Percentiles rank a stretch among this genome's conserved stretches.
These are phyloP conservation scores for Lottia gigantea DNA, from an alignment of 2,888 invertebrate species.

Conservation along the genomic window DNA sequence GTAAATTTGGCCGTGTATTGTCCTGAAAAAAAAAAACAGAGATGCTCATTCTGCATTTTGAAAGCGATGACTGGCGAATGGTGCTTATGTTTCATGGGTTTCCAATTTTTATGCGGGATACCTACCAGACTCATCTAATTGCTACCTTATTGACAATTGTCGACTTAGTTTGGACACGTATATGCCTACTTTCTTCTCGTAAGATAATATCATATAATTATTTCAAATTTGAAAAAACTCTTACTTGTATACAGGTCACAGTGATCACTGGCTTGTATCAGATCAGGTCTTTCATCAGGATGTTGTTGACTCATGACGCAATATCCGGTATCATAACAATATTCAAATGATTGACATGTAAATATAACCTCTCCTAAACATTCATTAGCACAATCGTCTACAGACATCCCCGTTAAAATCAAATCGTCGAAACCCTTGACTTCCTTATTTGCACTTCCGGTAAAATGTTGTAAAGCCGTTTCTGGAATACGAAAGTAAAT, in stretches of 20 bases:
- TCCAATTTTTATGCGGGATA: too few relatives aligned
- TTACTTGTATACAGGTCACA: conserved; percentile 50
- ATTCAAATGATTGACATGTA: conserved; percentile 52
- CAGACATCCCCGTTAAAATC: conserved; percentile 41
- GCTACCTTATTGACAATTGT: too few relatives aligned
- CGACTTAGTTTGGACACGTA: too few relatives aligned
- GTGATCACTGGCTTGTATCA: conserved; percentile 27
- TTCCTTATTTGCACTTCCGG: conserved; percentile 35
- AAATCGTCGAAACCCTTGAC: conserved; percentile 42
- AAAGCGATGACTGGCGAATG: too few relatives aligned
- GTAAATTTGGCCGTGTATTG: conserved; percentile 45
- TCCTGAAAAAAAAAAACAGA: conserved; percentile 29
- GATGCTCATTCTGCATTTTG: too few relatives aligned
- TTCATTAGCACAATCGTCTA: conserved; percentile 51
- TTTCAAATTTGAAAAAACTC: conserved; percentile 15
- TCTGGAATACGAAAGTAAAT: conserved; percentile 17
- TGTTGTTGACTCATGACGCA: conserved; percentile 46
- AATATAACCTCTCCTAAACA: conserved; percentile 42
- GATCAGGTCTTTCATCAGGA: conserved; percentile 43
- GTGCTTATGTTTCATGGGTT: too few relatives aligned
- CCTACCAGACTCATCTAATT: too few relatives aligned
- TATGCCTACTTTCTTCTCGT: too few relatives aligned
- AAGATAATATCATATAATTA: not conserved
- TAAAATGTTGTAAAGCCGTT: conserved; percentile 34
- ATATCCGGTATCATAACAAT: conserved; percentile 42